Evolutionary conservation across 2,113 vertebrate species (phyloP), one percentile per base, ranked within the genome.

Genomic region (Trogon surrucura): DNA sequence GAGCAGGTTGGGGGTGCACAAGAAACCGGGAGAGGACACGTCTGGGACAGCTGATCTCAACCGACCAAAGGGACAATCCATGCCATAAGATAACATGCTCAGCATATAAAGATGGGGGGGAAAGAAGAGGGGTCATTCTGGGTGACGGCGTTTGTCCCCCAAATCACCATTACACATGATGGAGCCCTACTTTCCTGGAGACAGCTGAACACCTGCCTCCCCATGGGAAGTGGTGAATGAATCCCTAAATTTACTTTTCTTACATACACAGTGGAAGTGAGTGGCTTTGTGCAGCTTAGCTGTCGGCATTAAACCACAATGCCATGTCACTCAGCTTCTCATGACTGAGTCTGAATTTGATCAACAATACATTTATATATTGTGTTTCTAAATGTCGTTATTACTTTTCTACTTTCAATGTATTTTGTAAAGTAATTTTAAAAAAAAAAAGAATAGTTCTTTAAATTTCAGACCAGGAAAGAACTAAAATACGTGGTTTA

Each of bases 121-220:
- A 14, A 54, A 19, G 23, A 51, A 51, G 15, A 12, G 21, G 14
- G 10, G 8, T 47, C 3, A 18, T 48, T 56, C 5, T 10, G 27
- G 7, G 22, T 18, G 11, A 54, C 16, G 5, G 14, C 3, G 3
- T 54, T n/a, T 62, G 38, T 62, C 47, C 54, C 65, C 57, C 56
- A 54, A 54, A 16, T 32, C 16, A 54, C 20, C 0, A 0, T 32
- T 2, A 48, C 1, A 10, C 1, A 2, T 6, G 12, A 48, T 13
- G 14, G 16, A 69, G 22, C 16, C 18, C 25, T 27, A 26, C 3
- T 61, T 44, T 71, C 7, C 47, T 48, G n/a, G 27, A 38, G 22
- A 13, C 19, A n/a, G 4, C 5, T 38, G 62, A 69, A 58, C 48
- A 11, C 44, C 53, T 48, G 16, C 13, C 41, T 41, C 41, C 41